phyloP scores from a whole-genome alignment of 1,140 invertebrate species.

The Lordiphosa stackelbergi region DNA sequence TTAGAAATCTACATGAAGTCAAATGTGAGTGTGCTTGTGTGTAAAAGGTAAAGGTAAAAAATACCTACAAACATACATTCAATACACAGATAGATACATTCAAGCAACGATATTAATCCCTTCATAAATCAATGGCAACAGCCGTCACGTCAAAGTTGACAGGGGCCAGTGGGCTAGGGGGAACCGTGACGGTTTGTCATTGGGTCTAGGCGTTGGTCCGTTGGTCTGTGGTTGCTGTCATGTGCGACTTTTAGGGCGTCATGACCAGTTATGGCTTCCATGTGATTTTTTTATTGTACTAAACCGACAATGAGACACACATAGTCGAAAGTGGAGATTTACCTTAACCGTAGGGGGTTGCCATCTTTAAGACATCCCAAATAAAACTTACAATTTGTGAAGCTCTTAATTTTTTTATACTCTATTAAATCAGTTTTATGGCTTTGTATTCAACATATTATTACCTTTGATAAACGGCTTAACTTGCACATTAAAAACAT shows the following conservation, averaged over 20 bases:
- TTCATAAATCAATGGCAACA: constrained; percentile 52
- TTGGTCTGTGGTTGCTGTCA: constrained; percentile 27
- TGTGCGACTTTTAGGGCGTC: constrained; percentile 48
- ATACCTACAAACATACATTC: constrained; percentile 23
- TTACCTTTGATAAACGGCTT: no score
- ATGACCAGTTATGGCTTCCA: constrained; percentile 30
- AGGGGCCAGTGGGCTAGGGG: constrained; percentile 6
- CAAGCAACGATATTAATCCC: constrained; percentile 56
- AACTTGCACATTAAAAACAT: no score
- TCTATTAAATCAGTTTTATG: no score
- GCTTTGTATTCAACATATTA: no score
- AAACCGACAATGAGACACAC: constrained; percentile 9
- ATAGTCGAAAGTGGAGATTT: constrained; percentile 7
- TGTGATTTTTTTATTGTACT: constrained; percentile 18
- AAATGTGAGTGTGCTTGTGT: constrained; percentile 40
- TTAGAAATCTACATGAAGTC: constrained; percentile 63
- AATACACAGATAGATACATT: constrained; percentile 19
- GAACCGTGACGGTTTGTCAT: constrained; percentile 37
- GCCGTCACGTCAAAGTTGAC: constrained; percentile 52
- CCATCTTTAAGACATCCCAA: not conserved
- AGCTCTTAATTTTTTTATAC: no score
- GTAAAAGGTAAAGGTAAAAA: constrained; percentile 35
- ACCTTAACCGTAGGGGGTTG: not conserved
- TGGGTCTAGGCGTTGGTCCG: constrained; percentile 26
- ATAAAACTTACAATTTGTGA: no score